These are phyloP conservation scores for Caenorhabditis becei DNA, from an alignment of 2,888 invertebrate genomes.

Conservation along the genomic window DNA sequence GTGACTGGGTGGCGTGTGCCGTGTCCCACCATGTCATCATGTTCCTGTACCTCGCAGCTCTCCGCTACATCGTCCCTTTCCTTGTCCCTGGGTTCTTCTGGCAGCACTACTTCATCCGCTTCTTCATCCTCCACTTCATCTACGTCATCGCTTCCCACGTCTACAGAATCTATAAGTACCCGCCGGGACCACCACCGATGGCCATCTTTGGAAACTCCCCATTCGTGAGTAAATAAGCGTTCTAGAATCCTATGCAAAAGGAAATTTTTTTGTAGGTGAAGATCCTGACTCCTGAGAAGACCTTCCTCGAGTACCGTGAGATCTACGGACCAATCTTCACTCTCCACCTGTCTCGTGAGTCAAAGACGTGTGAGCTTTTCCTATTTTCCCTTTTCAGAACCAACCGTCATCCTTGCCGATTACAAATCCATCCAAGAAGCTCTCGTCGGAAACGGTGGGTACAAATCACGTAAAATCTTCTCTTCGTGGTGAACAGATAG, in stretches of 20 bases:
- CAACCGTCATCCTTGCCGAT: conserved; percentile 66
- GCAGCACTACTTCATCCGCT: conserved; percentile 24
- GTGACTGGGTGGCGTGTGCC: conserved; percentile 38
- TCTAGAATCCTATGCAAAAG: neutral
- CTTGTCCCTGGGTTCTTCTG: conserved; percentile 12
- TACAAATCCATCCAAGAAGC: conserved; percentile 61
- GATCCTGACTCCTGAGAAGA: conserved; percentile 39
- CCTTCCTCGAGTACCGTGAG: conserved; percentile 51
- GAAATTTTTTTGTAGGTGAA: conserved; percentile 45
- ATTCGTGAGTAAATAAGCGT: conserved; percentile 40
- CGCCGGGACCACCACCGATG: conserved; percentile 67
- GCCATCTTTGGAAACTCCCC: conserved; percentile 65
- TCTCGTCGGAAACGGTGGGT: conserved; percentile 58
- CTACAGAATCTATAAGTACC: conserved; percentile 17
- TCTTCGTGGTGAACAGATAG: neutral
- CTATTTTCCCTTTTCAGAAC: conserved; percentile 50
- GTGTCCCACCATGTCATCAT: conserved; percentile 41
- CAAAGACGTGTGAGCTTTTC: neutral
- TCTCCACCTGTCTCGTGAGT: conserved; percentile 71
- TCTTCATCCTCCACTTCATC: conserved; percentile 21
- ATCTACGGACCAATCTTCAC: conserved; percentile 78
- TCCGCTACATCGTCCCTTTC: neutral
- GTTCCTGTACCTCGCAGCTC: conserved; percentile 17
- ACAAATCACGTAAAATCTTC: neutral
- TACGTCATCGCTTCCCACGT: conserved; percentile 16